phyloP scores from a whole-genome alignment of 2,797 vertebrate species.

The Clangula hyemalis region DNA sequence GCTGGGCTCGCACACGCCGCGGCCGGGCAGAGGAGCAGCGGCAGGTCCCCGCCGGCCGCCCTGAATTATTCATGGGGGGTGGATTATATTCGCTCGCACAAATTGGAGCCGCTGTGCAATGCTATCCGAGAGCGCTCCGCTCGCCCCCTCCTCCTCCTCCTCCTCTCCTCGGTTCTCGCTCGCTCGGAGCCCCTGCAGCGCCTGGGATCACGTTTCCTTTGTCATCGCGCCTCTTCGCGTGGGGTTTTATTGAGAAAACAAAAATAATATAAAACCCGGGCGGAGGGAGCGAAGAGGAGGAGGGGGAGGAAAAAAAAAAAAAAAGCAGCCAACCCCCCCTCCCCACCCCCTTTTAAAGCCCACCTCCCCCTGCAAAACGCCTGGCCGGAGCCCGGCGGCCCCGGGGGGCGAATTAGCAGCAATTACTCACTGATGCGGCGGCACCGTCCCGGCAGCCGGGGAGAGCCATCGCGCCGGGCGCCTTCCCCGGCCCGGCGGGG shows the following conservation, averaged over 20 bases:
- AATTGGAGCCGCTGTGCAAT: constrained; percentile 77
- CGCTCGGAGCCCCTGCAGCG: constrained; percentile 72
- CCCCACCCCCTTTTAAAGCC: neutral
- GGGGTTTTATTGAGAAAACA: constrained; percentile 65
- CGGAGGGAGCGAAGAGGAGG: neutral
- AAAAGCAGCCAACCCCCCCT: neutral
- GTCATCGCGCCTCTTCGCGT: constrained; percentile 78
- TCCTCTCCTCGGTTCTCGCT: constrained; percentile 72
- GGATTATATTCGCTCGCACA: constrained; percentile 77
- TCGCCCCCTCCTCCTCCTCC: constrained; percentile 41
- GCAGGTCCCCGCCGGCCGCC: constrained; percentile 76
- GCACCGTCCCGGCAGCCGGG: constrained; percentile 26
- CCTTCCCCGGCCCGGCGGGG: constrained; percentile 27
- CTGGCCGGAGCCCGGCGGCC: neutral
- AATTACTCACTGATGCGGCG: constrained; percentile 60
- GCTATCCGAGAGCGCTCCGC: constrained; percentile 74
- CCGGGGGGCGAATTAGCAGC: constrained; percentile 58
- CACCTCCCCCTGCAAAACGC: constrained; percentile 20
- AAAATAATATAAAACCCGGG: constrained; percentile 41
- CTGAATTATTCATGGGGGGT: constrained; percentile 81
- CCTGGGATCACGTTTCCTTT: constrained; percentile 82
- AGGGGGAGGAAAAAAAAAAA: neutral
- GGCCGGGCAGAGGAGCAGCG: constrained; percentile 45
- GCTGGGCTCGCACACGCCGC: neutral
- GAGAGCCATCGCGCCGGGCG: constrained; percentile 60